Percentiles rank a stretch among this genome's conserved stretches.
phyloP scores from a whole-genome alignment of 2,797 vertebrate species.

The Phaenicophaeus curvirostris region DNA sequence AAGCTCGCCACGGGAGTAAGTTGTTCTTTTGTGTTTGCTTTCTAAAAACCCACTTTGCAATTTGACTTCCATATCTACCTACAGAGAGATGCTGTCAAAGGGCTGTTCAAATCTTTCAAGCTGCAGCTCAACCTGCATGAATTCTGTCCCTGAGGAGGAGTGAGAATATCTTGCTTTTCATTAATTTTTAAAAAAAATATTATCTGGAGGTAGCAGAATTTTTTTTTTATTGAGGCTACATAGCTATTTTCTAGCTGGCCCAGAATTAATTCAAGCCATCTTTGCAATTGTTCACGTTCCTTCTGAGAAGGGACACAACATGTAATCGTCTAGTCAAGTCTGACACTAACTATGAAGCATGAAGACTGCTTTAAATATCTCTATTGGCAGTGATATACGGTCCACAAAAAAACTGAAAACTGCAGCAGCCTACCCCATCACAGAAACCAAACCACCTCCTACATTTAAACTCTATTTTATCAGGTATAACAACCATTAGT shows the following conservation, averaged over 20 bases:
- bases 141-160: not conserved
- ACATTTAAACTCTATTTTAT: not conserved
- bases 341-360: not conserved
- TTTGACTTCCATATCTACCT: not conserved
- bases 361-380: not conserved
- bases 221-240: not conserved
- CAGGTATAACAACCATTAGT: conserved; percentile 19
- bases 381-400: not conserved
- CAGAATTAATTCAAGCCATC: not conserved
- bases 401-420: not conserved
- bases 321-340: not conserved
- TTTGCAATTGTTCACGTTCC: not conserved
- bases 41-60: conserved; percentile 16
- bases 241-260: not conserved
- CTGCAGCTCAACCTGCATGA: not conserved
- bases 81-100: not conserved
- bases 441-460: not conserved
- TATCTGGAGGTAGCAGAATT: not conserved
- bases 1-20: not conserved
- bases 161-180: not conserved
- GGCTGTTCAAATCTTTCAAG: not conserved
- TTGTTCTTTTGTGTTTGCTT: conserved; percentile 11
- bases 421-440: not conserved
- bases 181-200: not conserved
- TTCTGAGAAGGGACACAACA: not conserved